Conservation (phyloP, 2,113 vertebrate species). For the Sisor rabdophorus region DNA sequence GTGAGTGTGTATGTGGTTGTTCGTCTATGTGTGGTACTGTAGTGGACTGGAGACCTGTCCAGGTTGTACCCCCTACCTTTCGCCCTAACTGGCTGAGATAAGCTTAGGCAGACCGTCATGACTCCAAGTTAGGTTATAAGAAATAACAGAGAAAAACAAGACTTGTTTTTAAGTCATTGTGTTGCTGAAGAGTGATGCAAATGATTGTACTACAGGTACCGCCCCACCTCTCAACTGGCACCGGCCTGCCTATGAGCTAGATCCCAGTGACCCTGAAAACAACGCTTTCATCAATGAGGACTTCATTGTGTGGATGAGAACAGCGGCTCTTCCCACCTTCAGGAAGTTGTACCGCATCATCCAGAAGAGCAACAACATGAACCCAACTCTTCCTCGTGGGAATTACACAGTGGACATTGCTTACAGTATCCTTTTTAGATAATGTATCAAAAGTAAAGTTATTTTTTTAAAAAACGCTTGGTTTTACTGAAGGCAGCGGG, state of each 20-base stretch:
- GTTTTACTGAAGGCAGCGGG: too few species aligned
- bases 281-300: constrained; percentile 98
- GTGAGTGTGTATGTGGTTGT: too few species aligned
- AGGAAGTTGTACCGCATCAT: constrained; percentile 96
- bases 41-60: too few species aligned
- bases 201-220: constrained; percentile 66
- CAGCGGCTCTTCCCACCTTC: constrained; percentile 92
- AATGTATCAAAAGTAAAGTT: background rate
- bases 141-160: too few species aligned
- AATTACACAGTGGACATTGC: constrained; percentile 78
- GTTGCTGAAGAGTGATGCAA: background rate
- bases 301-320: constrained; percentile 99
- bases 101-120: too few species aligned
- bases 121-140: too few species aligned
- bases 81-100: too few species aligned
- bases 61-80: too few species aligned
- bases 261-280: constrained; percentile 74
- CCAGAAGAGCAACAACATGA: constrained; percentile 69
- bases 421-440: constrained; percentile 94
- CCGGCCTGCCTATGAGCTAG: constrained; percentile 81
- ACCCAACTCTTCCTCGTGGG: constrained; percentile 82
- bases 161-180: background rate
- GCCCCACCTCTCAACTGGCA: constrained; percentile 88
- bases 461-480: too few species aligned
- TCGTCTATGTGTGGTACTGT: too few species aligned